Evolutionary conservation across 2,888 invertebrate genomes (phyloP), one percentile per base, ranked within the genome.

Genomic region (Liopterus haemorrhoidalis): DNA sequence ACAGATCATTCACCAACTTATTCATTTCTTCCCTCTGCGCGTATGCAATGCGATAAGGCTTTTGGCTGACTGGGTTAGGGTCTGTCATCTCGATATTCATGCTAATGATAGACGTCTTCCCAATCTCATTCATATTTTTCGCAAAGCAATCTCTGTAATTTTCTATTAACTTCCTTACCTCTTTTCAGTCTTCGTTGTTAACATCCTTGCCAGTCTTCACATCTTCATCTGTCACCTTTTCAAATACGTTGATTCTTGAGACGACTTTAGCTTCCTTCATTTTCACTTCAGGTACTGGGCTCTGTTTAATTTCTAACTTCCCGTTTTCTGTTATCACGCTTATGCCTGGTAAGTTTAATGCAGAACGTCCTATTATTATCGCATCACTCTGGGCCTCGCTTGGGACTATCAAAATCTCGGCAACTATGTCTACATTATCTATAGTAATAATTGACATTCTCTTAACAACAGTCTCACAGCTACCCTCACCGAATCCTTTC

Each of bases 11-110:
- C 1, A 49, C 38, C 6, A 51, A 51, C 19, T 22, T 5, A 8
- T 22, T 22, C 22, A 22, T 22, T 8, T 5, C 8, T 5, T 22
- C 22, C 8, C 22, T 22, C 8, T 6, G 22, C 5, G 22, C 22
- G 8, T 22, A 22, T 8, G 22, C 6, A 6, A 22, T 8, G 8
- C 22, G 22, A 22, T 22, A 22, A 22, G 22, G 48, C 28, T 54
- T 33, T 15, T 53, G 49, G 28, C 54, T 54, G 1, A 52, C 51
- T 27, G 46, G 28, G 15, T 51, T 51, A 4, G 35, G 11, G 8
- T 22, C 22, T 22, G 22, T 8, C 22, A 22, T 8, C 8, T 22
- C 22, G 8, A 22, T 22, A 6, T 22, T 32, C 8, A 57, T 22
- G 6, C 8, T 8, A 8, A 22, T 22, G 22, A 22, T 5, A 5